phyloP scores from a whole-genome alignment of 2,888 invertebrate genomes.

The Conops quadrifasciatus region DNA sequence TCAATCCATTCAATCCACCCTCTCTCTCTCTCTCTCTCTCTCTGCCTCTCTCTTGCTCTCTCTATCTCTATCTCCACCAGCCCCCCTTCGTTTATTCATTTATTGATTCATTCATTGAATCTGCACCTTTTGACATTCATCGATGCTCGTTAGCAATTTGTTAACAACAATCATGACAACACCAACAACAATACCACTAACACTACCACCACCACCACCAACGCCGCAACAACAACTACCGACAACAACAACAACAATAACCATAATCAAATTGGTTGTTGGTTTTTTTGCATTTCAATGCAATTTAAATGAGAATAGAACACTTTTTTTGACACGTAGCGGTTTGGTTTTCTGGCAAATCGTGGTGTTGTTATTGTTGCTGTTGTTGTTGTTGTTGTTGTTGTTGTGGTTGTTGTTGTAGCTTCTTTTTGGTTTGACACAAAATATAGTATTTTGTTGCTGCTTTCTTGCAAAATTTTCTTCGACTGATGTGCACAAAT shows the following conservation, averaged over 20 bases:
- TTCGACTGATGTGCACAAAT: too few relatives aligned
- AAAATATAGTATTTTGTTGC: neutral
- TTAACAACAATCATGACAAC: slow-evolving; percentile 15
- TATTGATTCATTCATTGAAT: neutral
- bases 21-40: neutral
- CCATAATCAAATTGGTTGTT: neutral
- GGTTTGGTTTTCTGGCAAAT: neutral
- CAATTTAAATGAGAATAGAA: slow-evolving; percentile 40
- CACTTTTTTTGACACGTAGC: slow-evolving; percentile 28
- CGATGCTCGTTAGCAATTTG: slow-evolving; percentile 16
- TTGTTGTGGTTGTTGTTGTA: neutral
- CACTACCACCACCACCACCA: neutral
- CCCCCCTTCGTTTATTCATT: neutral
- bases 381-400: slow-evolving; percentile 10
- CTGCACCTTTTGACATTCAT: slow-evolving; percentile 13
- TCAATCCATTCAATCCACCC: slow-evolving; percentile 12
- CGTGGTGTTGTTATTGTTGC: neutral
- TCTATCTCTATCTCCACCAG: neutral
- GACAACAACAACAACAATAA: slow-evolving; percentile 2
- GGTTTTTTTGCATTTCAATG: slow-evolving; percentile 35
- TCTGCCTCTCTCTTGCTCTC: neutral
- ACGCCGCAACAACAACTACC: neutral
- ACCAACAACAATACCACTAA: neutral
- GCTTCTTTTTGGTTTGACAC: neutral
- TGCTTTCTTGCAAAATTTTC: neutral